These are phyloP conservation scores for Chondrosia reniformis DNA, from an alignment of 37 sponge, comb jelly and placozoan genomes.

Conservation along the genomic window DNA sequence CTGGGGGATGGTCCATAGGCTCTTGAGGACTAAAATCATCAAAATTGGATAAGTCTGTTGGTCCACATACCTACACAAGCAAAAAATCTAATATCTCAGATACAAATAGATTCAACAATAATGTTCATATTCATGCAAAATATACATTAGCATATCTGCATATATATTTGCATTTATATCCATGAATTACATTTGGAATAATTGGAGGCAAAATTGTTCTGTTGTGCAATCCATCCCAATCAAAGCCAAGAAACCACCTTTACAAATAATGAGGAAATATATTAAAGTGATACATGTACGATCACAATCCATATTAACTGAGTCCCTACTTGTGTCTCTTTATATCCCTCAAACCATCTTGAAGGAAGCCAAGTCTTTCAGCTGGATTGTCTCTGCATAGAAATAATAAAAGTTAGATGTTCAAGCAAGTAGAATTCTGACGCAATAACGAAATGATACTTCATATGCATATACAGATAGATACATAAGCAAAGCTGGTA, in stretches of 20 bases:
- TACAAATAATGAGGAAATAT: background rate
- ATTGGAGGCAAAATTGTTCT: slow-evolving; percentile 78
- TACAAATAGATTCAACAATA: no score
- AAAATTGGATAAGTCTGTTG: slow-evolving; percentile 84
- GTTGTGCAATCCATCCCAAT: slow-evolving; percentile 88
- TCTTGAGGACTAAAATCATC: slow-evolving; percentile 77
- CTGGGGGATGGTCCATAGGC: slow-evolving; percentile 43
- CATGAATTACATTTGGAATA: slow-evolving; percentile 71
- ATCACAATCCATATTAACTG: background rate
- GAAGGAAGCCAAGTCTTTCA: slow-evolving; percentile 88
- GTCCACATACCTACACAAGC: slow-evolving; percentile 45
- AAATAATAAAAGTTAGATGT: no score
- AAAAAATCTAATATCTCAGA: no score
- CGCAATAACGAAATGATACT: background rate
- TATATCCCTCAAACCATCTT: slow-evolving; percentile 89
- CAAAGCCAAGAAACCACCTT: slow-evolving; percentile 96
- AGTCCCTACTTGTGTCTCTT: slow-evolving; percentile 73
- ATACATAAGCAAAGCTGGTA: no score
- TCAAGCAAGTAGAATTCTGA: slow-evolving; percentile 1
- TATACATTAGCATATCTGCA: no score
- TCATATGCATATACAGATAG: no score
- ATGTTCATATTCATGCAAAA: no score
- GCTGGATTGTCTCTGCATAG: slow-evolving; percentile 82
- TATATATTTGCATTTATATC: background rate
- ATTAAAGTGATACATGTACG: background rate